These are phyloP conservation scores for Remorina albescens DNA, from an alignment of 2,797 vertebrate genomes.

Conservation along the genomic window DNA sequence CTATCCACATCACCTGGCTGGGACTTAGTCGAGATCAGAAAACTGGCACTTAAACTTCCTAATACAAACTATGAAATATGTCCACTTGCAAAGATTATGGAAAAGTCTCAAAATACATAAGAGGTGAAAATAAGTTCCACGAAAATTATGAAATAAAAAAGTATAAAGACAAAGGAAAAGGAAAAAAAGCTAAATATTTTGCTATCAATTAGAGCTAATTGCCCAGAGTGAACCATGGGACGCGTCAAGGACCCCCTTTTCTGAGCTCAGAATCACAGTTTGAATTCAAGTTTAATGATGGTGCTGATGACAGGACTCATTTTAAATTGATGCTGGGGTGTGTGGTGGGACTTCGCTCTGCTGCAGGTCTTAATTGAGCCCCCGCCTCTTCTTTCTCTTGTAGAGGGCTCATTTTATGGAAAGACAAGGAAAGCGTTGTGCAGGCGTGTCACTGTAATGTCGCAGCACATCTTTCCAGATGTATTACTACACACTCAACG, in stretches of 20 bases:
- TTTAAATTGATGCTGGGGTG: constrained; percentile 58
- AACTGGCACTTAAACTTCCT: constrained; percentile 32
- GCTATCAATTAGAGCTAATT: constrained; percentile 43
- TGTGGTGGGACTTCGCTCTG: constrained; percentile 36
- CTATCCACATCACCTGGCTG: constrained; percentile 21
- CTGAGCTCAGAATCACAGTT: constrained; percentile 62
- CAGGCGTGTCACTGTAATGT: constrained; percentile 20
- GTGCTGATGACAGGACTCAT: constrained; percentile 72
- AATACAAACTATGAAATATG: neutral
- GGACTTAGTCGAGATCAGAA: constrained; percentile 31
- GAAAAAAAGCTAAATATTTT: constrained; percentile 43
- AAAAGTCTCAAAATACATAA: no score
- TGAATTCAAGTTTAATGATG: constrained; percentile 66
- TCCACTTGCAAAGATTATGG: neutral
- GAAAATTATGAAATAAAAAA: constrained; percentile 3
- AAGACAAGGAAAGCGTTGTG: constrained; percentile 26
- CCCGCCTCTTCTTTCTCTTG: constrained; percentile 12
- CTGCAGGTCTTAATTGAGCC: constrained; percentile 54
- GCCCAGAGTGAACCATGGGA: constrained; percentile 31
- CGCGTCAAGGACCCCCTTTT: constrained; percentile 29
- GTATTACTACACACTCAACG: neutral
- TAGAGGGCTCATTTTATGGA: constrained; percentile 25
- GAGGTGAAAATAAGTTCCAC: neutral
- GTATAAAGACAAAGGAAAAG: constrained; percentile 19
- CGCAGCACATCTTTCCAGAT: constrained; percentile 33